Percentiles rank a stretch among this genome's conserved stretches.
These are phyloP conservation scores for Phrynosoma blainvillii DNA, from an alignment of 2,113 vertebrate species.

Conservation along the genomic window DNA sequence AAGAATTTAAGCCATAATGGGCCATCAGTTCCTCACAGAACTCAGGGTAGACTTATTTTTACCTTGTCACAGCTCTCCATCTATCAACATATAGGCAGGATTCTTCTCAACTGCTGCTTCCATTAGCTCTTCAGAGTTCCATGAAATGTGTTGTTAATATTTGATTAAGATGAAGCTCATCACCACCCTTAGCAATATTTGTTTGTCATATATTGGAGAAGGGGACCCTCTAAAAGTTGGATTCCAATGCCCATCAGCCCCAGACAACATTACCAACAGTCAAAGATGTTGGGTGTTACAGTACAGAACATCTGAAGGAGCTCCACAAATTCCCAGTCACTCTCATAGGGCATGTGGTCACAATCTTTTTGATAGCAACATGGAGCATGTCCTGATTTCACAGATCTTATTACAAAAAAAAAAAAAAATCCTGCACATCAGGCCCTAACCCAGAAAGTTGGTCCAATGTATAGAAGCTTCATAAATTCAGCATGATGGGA, in stretches of 20 bases:
- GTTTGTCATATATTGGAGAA: too few relatives aligned
- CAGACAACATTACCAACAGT: not conserved
- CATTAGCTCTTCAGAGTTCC: not conserved
- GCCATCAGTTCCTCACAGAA: too few relatives aligned
- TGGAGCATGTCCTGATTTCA: not conserved
- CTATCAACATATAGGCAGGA: not conserved
- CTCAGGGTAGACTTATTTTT: not conserved
- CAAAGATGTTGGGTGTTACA: not conserved
- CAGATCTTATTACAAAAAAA: not conserved
- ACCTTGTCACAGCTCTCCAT: not conserved
- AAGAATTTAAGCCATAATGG: too few relatives aligned
- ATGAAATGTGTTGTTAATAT: not conserved
- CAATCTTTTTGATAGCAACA: too few relatives aligned
- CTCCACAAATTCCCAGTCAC: not conserved
- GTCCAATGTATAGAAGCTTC: not conserved
- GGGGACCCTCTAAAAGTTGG: not conserved
- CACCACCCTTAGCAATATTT: too few relatives aligned
- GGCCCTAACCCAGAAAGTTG: not conserved
- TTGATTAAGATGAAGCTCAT: not conserved
- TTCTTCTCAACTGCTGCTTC: not conserved
- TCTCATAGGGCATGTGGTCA: not conserved
- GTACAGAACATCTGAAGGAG: not conserved
- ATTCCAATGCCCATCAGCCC: not conserved
- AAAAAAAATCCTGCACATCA: too few relatives aligned
- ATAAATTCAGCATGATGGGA: not conserved